Evolutionary conservation across 2,113 vertebrate genomes (phyloP).

Genomic region (Manacus vitellinus): DNA sequence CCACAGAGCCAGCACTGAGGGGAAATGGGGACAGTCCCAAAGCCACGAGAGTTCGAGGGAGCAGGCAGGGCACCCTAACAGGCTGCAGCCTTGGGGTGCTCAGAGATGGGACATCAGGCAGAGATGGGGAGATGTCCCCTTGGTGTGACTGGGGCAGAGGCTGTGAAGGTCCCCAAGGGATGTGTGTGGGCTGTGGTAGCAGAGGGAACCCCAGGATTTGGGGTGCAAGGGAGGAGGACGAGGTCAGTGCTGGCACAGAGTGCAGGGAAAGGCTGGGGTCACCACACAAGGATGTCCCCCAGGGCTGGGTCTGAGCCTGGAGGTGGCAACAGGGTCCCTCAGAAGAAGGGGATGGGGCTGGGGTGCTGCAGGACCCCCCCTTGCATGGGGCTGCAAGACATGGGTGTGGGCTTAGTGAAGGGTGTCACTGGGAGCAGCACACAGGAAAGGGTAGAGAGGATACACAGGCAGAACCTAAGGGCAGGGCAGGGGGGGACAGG

Average conservation of each 20-base stretch:
- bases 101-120: rapidly evolving
- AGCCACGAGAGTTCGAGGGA: neutral
- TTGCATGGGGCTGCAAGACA: neutral
- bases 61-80: rapidly evolving
- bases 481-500: too few species aligned
- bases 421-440: neutral
- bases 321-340: neutral
- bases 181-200: rapidly evolving
- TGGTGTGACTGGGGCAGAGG: neutral
- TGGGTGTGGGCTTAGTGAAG: neutral
- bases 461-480: too few species aligned
- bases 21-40: neutral
- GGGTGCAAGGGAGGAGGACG: rapidly evolving
- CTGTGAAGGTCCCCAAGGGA: rapidly evolving
- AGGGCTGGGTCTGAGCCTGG: neutral
- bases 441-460: neutral
- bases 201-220: neutral
- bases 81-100: neutral
- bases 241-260: neutral
- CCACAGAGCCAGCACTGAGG: neutral
- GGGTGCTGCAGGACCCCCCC: neutral
- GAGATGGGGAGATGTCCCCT: neutral
- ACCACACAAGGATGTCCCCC: neutral
- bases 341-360: neutral
- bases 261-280: neutral